Base-by-base conservation (phyloP, 2,113 vertebrate species). In the Scomber scombrus region DNA sequence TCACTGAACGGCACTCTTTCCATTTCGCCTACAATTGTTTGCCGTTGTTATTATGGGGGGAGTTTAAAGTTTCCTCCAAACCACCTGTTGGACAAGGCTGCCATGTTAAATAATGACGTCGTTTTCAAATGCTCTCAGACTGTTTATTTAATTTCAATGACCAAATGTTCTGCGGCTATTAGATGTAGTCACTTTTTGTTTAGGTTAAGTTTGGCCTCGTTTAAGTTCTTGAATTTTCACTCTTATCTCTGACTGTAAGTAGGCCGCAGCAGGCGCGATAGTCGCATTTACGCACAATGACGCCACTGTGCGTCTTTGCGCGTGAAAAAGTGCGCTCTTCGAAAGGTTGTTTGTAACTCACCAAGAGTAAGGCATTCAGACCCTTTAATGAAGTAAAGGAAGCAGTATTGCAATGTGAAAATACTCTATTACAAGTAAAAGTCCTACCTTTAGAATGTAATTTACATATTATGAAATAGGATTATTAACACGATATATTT, bases 81-180 rank as follows among this genome's bases (percentile, higher is more conserved):
- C 50, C 87, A 91, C 88, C 87, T 91, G 91, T 91, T 85, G 63
- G 43, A 19, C 8, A 21, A 3, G 14, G 46, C 21, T 40, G 65
- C 19, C n/a, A 5, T 51, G 8, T 65, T 31, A 13, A 12, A 61
- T 3, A 55, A 13, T 64, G 57, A 61, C 69, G 65, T 75, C 55
- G 29, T 54, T n/a, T 11, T 7, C 3, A 47, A 60, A 49, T 9
- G 66, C 40, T 47, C 5, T 9, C 34, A 7, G 14, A 19, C 16
- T n/a, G 3, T 13, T 31, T 43, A 10, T 52, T 47, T 15, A 46
- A 9, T 40, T 40, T 40, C 8, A 29, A 29, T 12, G 2, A 11
- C 9, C 7, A 40, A 6, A 50, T 3, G 13, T 3, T 4, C 2
- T 2, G 3, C n/a, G 31, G 34, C 2, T 66, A 0, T 46, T 46